Evolutionary conservation across 2,888 invertebrate species (phyloP), one percentile per base, ranked within the genome.

Genomic region (Rotaria socialis): DNA sequence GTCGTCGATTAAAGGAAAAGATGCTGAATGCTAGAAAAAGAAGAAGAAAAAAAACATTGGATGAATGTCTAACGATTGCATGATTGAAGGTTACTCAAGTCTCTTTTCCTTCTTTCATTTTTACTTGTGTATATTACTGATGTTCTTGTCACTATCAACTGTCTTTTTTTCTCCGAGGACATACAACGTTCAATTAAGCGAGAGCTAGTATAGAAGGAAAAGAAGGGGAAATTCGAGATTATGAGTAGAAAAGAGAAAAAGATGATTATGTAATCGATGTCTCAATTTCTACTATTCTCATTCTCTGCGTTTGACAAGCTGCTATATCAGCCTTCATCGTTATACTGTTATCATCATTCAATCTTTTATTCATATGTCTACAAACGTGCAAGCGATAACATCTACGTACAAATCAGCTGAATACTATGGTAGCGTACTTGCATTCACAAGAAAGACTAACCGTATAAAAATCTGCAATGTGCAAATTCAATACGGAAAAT

Each of bases 181-280:
- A 67, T 67, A 67, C 67, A 67, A 35, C 35, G 67, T 67, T 67
- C 67, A 67, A 67, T 67, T 67, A 67, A 67, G 67, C 35, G 35
- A 35, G 16, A 67, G 27, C 35, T 35, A 67, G 67, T 41, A 19
- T 35, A 19, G 35, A 41, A 67, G 67, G 35, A 60, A 60, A 60
- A 52, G 14, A 60, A 27, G 58, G 14, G 58, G 58, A 67, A 67
- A 67, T 67, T 67, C 67, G 67, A 67, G 67, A 67, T 27, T 67
- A 67, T 67, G 41, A 41, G 35, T 67, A 27, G 35, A 67, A 16
- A 27, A 67, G 7, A 35, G 19, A 67, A 41, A 67, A 67, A 35
- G 35, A 35, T 35, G 35, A 35, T 67, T 67, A 67, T 67, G 35
- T 67, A 67, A 67, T 35, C 67, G 27, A 27, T 67, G 67, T 67